Evolutionary conservation across 2,113 vertebrate genomes (phyloP), one percentile per base, ranked within the genome.

Genomic region (Todiramphus chloris): DNA sequence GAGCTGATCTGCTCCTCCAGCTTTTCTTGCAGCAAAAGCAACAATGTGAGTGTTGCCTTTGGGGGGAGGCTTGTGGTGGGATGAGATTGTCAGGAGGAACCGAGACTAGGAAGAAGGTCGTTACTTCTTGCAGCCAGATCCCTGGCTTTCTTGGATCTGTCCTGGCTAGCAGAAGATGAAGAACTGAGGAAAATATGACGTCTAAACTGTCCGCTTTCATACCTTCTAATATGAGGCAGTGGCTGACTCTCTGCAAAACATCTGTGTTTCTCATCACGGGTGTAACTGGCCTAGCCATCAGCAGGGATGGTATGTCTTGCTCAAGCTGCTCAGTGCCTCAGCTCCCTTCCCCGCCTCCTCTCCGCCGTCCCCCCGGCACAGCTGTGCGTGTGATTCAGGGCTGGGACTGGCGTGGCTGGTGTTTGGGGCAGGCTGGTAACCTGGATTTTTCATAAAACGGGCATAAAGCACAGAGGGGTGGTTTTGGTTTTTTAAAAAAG

Each of bases 231-330:
- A 51, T 17, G 56, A 95, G 81, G 56, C 94, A 80, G 76, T 0
- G 7, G 73, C 76, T 89, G 93, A 37, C 55, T 92, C 89, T 80
- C 62, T 92, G 63, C 59, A 74, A 20, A 94, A 94, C 92, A 93
- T 97, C 89, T 97, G 94, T 51, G 37, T 87, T 94, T 93, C 94
- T 91, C 95, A 85, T 97, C n/a, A 50, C 1, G 90, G 70, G 63
- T 73, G 67, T 67, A 75, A 59, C 67, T 94, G 69, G 79, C 28
- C 81, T 68, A 12, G n/a, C 92, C 93, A 64, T 93, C 92, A 87
- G 74, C 23, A 8, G 87, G 77, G 75, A 64, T 35, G 59, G n/a
- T 46, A 27, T 13, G 50, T 91, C 88, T 88, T 48, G 23, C 70
- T 74, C 3, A 5, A 59, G 93, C 78, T 96, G 51, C 63, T 64